Percentiles rank a stretch among this genome's conserved stretches.
phyloP scores from a whole-genome alignment of 1,140 invertebrate genomes.

The Drosophila santomea region DNA sequence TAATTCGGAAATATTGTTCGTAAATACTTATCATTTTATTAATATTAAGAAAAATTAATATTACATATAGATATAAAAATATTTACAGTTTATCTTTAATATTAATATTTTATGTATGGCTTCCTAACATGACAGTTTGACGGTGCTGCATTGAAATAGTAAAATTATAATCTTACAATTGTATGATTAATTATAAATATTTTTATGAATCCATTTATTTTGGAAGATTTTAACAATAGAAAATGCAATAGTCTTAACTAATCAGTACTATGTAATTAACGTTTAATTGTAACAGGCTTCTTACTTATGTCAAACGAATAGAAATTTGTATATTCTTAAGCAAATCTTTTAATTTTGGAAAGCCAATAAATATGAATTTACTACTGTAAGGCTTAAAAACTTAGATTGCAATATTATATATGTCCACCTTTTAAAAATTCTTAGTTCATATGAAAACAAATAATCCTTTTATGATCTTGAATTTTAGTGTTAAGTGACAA shows the following conservation, averaged over 20 bases:
- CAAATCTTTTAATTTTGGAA: background rate
- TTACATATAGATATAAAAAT: conserved; percentile 27
- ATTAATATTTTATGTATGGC: conserved; percentile 35
- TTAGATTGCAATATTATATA: background rate
- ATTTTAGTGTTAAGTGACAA: too few species aligned
- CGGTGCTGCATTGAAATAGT: conserved; percentile 37
- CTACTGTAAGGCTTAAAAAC: too few species aligned
- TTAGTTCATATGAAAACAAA: background rate
- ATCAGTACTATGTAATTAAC: conserved; percentile 69
- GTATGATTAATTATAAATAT: conserved; percentile 18
- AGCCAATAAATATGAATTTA: background rate
- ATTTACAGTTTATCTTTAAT: conserved; percentile 31
- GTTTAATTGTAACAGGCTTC: conserved; percentile 43
- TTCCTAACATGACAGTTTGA: conserved; percentile 32
- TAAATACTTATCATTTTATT: conserved; percentile 41
- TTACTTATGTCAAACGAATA: conserved; percentile 33
- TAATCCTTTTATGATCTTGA: background rate
- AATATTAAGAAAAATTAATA: conserved; percentile 48
- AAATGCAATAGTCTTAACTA: conserved; percentile 73
- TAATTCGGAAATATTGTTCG: conserved; percentile 26
- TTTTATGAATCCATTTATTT: conserved; percentile 40
- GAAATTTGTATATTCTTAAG: conserved; percentile 3
- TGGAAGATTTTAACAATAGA: conserved; percentile 61
- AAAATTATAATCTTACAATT: conserved; percentile 36
- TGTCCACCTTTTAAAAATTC: background rate